Conservation (phyloP, 2,888 invertebrate genomes). For the Hoplodrina ambigua region DNA sequence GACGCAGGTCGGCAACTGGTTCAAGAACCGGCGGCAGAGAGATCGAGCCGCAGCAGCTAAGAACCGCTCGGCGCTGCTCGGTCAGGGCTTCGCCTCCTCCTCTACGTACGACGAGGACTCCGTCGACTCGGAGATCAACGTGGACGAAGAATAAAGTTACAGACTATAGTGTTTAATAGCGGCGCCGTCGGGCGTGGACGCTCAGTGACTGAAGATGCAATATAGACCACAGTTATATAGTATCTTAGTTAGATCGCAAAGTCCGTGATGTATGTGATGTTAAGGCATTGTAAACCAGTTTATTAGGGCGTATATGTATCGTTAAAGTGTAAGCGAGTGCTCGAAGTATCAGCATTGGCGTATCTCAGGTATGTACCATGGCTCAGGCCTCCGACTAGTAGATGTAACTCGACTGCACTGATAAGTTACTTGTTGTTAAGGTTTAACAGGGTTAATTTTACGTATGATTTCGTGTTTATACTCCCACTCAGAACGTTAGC, state of each 20-base stretch:
- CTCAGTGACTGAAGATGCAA: slow-evolving; percentile 79
- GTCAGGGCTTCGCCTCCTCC: slow-evolving; percentile 88
- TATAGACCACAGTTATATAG: slow-evolving; percentile 78
- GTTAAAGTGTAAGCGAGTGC: slow-evolving; percentile 84
- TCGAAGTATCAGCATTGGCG: slow-evolving; percentile 77
- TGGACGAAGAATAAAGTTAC: slow-evolving; percentile 85
- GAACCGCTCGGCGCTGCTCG: slow-evolving; percentile 95
- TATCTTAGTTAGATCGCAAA: slow-evolving; percentile 78
- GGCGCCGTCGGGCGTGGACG: slow-evolving; percentile 71
- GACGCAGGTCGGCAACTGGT: slow-evolving; percentile 99
- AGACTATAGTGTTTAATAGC: slow-evolving; percentile 79
- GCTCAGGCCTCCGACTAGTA: slow-evolving; percentile 56
- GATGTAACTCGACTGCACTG: slow-evolving; percentile 60
- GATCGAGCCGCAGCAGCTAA: slow-evolving; percentile 99
- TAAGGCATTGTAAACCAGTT: slow-evolving; percentile 79
- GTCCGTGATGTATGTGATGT: slow-evolving; percentile 83
- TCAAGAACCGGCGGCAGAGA: slow-evolving; percentile 99
- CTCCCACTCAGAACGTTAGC: slow-evolving; percentile 68
- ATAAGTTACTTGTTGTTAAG: slow-evolving; percentile 69
- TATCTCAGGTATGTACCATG: slow-evolving; percentile 84
- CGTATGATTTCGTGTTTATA: slow-evolving; percentile 70
- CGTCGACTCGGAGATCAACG: slow-evolving; percentile 88
- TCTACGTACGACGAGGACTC: slow-evolving; percentile 89
- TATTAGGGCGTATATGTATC: slow-evolving; percentile 77
- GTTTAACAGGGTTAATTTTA: slow-evolving; percentile 84